These are phyloP conservation scores for Dufourea novaeangliae DNA, from an alignment of 1,140 invertebrate genomes.

Conservation along the genomic window DNA sequence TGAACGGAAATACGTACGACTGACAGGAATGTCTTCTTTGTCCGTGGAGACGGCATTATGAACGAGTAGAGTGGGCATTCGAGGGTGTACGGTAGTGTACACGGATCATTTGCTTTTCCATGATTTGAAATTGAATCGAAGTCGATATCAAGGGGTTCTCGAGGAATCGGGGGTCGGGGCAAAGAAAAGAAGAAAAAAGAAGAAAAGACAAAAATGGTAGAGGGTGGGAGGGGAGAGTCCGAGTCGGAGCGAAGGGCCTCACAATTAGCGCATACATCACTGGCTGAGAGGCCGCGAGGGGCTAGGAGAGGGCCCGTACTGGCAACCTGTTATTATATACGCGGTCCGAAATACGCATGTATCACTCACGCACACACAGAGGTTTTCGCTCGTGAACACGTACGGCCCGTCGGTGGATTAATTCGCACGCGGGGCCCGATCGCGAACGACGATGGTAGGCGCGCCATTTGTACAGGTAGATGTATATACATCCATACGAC, in stretches of 20 bases:
- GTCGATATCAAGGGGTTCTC: constrained; percentile 31
- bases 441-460: constrained; percentile 58
- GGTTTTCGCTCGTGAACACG: constrained; percentile 37
- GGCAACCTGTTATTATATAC: constrained; percentile 80
- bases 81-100: not conserved
- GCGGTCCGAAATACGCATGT: constrained; percentile 74
- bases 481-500: too few species aligned
- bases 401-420: constrained; percentile 73
- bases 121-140: constrained; percentile 31
- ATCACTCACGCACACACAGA: constrained; percentile 72
- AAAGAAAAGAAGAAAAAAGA: constrained; percentile 1
- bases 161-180: constrained; percentile 23
- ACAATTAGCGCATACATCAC: constrained; percentile 71
- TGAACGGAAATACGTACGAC: too few species aligned
- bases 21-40: not conserved
- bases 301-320: constrained; percentile 68
- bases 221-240: not conserved
- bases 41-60: too few species aligned
- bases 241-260: constrained; percentile 62
- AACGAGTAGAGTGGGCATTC: too few species aligned
- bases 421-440: constrained; percentile 72
- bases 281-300: constrained; percentile 64
- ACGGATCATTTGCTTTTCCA: not conserved
- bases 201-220: not conserved
- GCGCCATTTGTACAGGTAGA: constrained; percentile 38